Evolutionary conservation across 2,888 invertebrate species (phyloP).

Genomic region (Catocala nupta): DNA sequence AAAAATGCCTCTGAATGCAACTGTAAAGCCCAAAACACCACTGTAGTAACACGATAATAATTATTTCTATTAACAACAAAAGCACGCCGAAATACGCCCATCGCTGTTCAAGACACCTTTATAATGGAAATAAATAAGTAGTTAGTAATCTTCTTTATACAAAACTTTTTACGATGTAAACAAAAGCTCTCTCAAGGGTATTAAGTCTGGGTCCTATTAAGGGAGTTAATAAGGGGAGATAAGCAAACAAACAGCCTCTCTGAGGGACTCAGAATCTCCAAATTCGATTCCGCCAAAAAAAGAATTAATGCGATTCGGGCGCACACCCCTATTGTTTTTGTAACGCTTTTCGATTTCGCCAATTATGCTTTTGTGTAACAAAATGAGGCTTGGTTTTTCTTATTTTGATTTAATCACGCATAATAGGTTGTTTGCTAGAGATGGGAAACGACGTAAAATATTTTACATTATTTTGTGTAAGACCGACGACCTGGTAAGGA

Average conservation of each 20-base stretch:
- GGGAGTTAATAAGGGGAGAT: slow-evolving; percentile 65
- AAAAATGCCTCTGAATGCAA: too few relatives aligned
- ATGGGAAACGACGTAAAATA: neutral
- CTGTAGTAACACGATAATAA: too few relatives aligned
- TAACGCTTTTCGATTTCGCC: slow-evolving; percentile 36
- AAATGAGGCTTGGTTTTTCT: slow-evolving; percentile 34
- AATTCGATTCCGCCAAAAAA: slow-evolving; percentile 55
- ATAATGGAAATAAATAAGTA: slow-evolving; percentile 34
- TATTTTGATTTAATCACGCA: slow-evolving; percentile 22
- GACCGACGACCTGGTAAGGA: too few relatives aligned
- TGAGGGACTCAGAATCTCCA: slow-evolving; percentile 26
- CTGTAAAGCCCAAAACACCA: too few relatives aligned
- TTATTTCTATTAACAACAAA: neutral
- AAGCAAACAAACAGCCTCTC: slow-evolving; percentile 59
- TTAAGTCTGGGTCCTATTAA: slow-evolving; percentile 59
- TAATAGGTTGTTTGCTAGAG: slow-evolving; percentile 11
- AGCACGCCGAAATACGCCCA: neutral
- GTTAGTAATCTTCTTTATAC: slow-evolving; percentile 34
- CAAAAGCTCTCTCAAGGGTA: slow-evolving; percentile 47
- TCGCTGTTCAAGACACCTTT: neutral
- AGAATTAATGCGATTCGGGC: slow-evolving; percentile 49
- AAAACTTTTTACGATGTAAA: slow-evolving; percentile 35
- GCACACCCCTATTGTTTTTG: slow-evolving; percentile 47
- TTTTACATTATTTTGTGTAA: neutral
- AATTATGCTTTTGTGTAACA: slow-evolving; percentile 44